A percentile compares a stretch with the other conserved stretches of the same genome.
These are phyloP conservation scores for Acrobasis repandana DNA, from an alignment of 2,888 invertebrate genomes.

Conservation along the genomic window DNA sequence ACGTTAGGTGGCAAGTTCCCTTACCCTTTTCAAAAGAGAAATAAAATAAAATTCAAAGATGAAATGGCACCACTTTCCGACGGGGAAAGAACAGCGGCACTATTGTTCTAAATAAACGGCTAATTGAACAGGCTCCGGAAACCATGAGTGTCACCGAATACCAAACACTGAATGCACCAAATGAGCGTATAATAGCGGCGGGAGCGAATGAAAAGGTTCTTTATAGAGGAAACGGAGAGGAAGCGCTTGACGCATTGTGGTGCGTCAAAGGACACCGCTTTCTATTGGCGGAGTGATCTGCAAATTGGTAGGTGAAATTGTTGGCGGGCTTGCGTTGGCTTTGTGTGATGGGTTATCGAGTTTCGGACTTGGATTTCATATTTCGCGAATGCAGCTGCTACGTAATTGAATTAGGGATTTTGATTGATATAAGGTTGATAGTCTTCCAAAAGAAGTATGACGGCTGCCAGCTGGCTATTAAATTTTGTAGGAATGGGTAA, in stretches of 20 bases:
- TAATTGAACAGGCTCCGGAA: slow-evolving; percentile 50
- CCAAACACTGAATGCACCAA: slow-evolving; percentile 48
- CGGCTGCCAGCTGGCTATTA: no score
- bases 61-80: slow-evolving; percentile 17
- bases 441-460: no score
- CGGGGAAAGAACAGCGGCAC: slow-evolving; percentile 15
- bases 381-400: slow-evolving; percentile 14
- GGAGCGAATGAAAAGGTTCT: slow-evolving; percentile 41
- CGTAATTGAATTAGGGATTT: slow-evolving; percentile 26
- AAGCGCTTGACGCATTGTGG: slow-evolving; percentile 39
- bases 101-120: slow-evolving; percentile 31
- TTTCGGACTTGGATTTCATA: slow-evolving; percentile 37
- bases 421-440: not conserved
- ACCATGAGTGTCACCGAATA: slow-evolving; percentile 46
- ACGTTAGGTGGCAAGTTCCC: not conserved
- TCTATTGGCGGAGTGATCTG: slow-evolving; percentile 55
- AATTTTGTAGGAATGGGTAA: no score
- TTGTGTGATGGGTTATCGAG: slow-evolving; percentile 54
- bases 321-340: slow-evolving; percentile 52
- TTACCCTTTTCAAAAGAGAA: not conserved
- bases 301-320: slow-evolving; percentile 72
- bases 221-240: slow-evolving; percentile 51
- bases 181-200: slow-evolving; percentile 70
- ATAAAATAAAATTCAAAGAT: not conserved
- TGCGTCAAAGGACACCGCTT: slow-evolving; percentile 53